These are phyloP conservation scores for Cerastoderma edule DNA, from an alignment of 2,888 invertebrate genomes.

Conservation along the genomic window DNA sequence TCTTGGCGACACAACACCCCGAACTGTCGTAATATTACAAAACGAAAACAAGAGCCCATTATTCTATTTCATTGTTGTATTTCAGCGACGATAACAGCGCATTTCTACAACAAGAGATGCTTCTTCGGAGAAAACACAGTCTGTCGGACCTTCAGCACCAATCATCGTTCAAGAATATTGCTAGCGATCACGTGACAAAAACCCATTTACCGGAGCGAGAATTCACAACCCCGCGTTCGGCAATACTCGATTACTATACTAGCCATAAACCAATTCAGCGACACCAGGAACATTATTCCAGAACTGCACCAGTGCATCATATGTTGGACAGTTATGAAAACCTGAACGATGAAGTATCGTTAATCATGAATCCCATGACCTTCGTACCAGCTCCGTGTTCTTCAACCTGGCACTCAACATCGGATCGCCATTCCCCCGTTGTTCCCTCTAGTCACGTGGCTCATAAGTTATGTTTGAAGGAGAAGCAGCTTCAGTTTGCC, in stretches of 20 bases:
- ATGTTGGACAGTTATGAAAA: not conserved
- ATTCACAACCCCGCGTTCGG: too few species aligned
- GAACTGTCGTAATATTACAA: too few species aligned
- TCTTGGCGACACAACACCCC: too few species aligned
- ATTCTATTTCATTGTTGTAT: conserved; percentile 11
- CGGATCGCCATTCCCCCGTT: conserved; percentile 77
- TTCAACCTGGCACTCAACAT: conserved; percentile 74
- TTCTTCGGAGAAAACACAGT: conserved; percentile 65
- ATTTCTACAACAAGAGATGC: conserved; percentile 75
- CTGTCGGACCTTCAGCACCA: conserved; percentile 68
- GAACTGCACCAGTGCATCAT: not conserved
- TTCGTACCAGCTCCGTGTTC: conserved; percentile 64
- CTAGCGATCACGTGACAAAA: not conserved
- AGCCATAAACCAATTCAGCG: too few species aligned
- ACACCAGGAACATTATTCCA: too few species aligned
- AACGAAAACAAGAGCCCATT: too few species aligned
- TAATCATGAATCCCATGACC: conserved; percentile 2
- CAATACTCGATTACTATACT: too few species aligned
- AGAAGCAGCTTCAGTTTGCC: conserved; percentile 64
- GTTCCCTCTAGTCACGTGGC: conserved; percentile 74
- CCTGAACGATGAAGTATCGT: conserved; percentile 11
- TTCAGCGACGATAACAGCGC: conserved; percentile 77
- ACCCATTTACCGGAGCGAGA: too few species aligned
- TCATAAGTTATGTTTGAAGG: conserved; percentile 67
- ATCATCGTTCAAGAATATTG: not conserved